phyloP scores from a whole-genome alignment of 2,113 vertebrate species.

The Gopherus evgoodei region DNA sequence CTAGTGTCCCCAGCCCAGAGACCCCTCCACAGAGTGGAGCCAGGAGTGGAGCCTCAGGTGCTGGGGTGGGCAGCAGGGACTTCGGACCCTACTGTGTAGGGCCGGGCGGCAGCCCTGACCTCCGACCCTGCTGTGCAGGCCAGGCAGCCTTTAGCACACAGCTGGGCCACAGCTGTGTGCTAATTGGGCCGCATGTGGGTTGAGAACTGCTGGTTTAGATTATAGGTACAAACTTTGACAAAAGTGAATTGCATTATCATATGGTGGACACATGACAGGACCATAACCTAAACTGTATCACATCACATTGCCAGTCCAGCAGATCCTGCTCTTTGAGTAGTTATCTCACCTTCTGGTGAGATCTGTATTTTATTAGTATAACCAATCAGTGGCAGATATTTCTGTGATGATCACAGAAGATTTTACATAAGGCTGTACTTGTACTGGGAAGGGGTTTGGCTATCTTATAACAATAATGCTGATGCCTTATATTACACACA shows the following conservation, averaged over 20 bases:
- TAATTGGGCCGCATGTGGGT: too few relatives aligned
- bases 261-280: background rate
- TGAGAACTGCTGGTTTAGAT: background rate
- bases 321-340: background rate
- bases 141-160: too few relatives aligned
- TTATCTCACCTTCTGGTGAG: background rate
- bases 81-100: too few relatives aligned
- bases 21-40: too few relatives aligned
- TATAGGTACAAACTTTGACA: background rate
- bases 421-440: background rate
- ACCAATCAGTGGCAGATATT: background rate
- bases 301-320: background rate
- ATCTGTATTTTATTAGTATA: background rate
- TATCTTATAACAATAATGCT: background rate
- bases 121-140: too few relatives aligned
- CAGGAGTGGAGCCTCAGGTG: too few relatives aligned
- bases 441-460: background rate
- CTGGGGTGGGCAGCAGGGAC: too few relatives aligned
- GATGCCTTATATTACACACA: background rate
- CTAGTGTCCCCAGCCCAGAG: too few relatives aligned
- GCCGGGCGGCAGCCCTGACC: too few relatives aligned
- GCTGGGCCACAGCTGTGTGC: too few relatives aligned
- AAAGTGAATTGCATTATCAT: background rate
- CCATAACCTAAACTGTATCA: background rate
- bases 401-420: background rate